These are phyloP conservation scores for Pundamilia nyererei DNA, from an alignment of 2,113 vertebrate genomes.

Conservation along the genomic window DNA sequence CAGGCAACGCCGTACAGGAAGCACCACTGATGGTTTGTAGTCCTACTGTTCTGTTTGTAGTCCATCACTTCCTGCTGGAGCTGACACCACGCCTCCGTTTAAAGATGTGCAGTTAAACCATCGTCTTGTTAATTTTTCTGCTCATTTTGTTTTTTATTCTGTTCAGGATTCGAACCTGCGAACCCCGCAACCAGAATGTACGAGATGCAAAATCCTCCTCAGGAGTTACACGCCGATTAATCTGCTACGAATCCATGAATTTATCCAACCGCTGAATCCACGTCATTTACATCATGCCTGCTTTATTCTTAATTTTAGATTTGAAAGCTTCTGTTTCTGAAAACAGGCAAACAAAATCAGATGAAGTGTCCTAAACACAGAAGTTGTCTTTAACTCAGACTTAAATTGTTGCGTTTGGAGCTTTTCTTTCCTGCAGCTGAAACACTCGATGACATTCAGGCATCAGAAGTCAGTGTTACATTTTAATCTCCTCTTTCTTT, in stretches of 20 bases:
- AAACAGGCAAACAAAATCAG: background rate
- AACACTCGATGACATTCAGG: background rate
- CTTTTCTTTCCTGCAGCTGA: background rate
- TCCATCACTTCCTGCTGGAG: background rate
- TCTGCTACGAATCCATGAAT: background rate
- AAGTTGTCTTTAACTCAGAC: background rate
- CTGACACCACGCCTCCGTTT: background rate
- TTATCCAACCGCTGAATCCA: background rate
- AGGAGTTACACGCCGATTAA: background rate
- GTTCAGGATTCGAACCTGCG: background rate
- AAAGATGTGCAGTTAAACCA: background rate
- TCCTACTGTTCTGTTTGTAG: background rate
- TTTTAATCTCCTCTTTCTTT: background rate
- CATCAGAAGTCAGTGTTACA: background rate
- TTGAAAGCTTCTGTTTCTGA: background rate
- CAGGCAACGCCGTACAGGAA: slow-evolving; percentile 71
- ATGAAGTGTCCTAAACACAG: background rate
- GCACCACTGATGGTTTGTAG: background rate
- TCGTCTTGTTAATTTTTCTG: background rate
- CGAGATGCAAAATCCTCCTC: background rate
- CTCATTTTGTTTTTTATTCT: background rate
- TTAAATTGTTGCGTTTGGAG: background rate
- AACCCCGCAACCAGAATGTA: background rate
- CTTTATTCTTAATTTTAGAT: background rate
- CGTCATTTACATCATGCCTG: background rate